These are phyloP conservation scores for Diarsia brunnea DNA, from an alignment of 2,888 invertebrate genomes.

Conservation along the genomic window DNA sequence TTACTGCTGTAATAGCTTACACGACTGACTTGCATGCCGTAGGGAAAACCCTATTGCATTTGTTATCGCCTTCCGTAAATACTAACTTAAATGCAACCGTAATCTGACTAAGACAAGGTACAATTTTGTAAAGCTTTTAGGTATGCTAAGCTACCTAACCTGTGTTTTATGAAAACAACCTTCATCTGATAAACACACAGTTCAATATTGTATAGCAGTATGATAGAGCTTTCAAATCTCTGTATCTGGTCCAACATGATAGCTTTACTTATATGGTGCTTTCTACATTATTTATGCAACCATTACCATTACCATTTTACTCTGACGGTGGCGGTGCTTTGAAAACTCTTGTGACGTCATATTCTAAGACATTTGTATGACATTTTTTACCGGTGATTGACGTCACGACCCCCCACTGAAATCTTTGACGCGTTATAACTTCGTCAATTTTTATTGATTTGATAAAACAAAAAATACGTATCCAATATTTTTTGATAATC, in stretches of 20 bases:
- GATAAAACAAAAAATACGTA: no score
- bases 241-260: neutral
- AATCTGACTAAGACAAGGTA: accelerated
- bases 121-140: neutral
- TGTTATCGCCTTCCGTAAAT: neutral
- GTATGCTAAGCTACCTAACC: neutral
- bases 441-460: no score
- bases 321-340: no score
- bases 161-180: slow-evolving; percentile 10
- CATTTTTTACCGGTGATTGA: no score
- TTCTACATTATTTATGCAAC: slow-evolving; percentile 40
- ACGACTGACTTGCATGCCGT: slow-evolving; percentile 42
- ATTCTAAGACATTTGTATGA: no score
- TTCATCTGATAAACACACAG: neutral
- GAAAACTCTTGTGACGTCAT: slow-evolving; percentile 26
- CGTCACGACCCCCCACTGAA: no score
- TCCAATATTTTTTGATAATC: no score
- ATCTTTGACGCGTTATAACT: no score
- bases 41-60: slow-evolving; percentile 55
- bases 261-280: slow-evolving; percentile 43
- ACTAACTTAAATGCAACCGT: slow-evolving; percentile 28
- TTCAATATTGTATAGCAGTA: slow-evolving; percentile 4
- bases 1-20: slow-evolving; percentile 54
- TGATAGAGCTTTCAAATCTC: slow-evolving; percentile 20
- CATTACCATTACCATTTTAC: no score